phyloP scores from a whole-genome alignment of 2,797 vertebrate species.

The Lates japonicus region DNA sequence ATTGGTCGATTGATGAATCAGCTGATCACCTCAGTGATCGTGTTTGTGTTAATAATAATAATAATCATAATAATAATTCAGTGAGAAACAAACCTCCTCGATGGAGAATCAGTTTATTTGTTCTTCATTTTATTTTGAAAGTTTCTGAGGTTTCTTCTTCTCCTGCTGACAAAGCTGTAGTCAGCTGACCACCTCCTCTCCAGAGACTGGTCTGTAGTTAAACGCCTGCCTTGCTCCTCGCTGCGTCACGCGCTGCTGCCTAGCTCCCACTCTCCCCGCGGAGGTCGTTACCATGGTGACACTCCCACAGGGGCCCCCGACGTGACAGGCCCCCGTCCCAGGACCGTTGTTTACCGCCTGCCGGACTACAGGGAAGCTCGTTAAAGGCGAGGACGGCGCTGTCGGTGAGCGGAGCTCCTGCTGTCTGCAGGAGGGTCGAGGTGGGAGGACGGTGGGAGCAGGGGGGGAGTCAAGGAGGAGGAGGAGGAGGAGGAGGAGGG shows the following conservation, averaged over 20 bases:
- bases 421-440: conserved; percentile 5
- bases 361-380: background rate
- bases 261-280: conserved; percentile 69
- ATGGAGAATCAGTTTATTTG: no score
- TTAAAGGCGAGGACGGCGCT: background rate
- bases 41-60: no score
- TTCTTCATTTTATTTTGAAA: background rate
- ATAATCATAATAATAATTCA: no score
- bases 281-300: conserved; percentile 85
- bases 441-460: conserved; percentile 24
- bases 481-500: conserved; percentile 68
- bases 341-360: conserved; percentile 82
- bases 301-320: conserved; percentile 63
- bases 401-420: background rate
- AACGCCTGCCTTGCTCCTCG: conserved; percentile 31
- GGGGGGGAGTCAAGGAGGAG: conserved; percentile 52
- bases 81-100: no score
- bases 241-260: conserved; percentile 70
- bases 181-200: background rate
- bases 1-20: no score
- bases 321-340: conserved; percentile 39
- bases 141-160: background rate
- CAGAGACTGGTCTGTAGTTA: conserved; percentile 29
- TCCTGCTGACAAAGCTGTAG: background rate
- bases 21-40: no score